phyloP scores from a whole-genome alignment of 2,797 vertebrate species.

The Peromyscus aztecus region DNA sequence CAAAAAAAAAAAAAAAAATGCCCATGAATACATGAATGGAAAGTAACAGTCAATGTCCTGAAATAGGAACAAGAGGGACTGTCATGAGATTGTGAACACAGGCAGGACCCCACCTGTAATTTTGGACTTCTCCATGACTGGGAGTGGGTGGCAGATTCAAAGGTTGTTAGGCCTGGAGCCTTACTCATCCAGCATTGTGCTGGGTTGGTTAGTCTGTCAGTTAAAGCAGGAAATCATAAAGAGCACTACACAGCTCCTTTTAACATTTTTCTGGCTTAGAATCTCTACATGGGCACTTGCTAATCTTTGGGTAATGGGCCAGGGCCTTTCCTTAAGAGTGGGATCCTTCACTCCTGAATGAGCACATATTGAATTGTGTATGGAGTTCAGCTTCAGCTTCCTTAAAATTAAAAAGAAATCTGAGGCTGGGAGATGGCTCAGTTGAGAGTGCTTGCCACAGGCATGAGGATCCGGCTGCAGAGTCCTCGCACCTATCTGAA shows the following conservation, averaged over 20 bases:
- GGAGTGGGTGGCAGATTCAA: not conserved
- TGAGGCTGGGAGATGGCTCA: not conserved
- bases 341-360: conserved; percentile 33
- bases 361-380: not conserved
- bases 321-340: not conserved
- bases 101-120: not conserved
- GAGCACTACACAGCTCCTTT: not conserved
- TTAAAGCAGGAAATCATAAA: conserved; percentile 64
- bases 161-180: not conserved
- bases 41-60: conserved; percentile 17
- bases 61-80: conserved; percentile 4
- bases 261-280: conserved; percentile 23
- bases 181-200: not conserved
- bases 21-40: not conserved
- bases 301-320: conserved; percentile 33
- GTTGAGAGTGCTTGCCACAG: not conserved
- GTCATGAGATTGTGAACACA: not conserved
- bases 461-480: not conserved
- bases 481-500: not conserved
- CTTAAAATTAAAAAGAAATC: conserved; percentile 38
- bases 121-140: not conserved
- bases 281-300: not conserved
- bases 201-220: conserved; percentile 40
- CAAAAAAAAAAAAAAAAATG: not conserved
- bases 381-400: conserved; percentile 51